A percentile compares a stretch with the other conserved stretches of the same genome.
Evolutionary conservation across 2,888 invertebrate species (phyloP).

Genomic region (Drosophila koepferae): DNA sequence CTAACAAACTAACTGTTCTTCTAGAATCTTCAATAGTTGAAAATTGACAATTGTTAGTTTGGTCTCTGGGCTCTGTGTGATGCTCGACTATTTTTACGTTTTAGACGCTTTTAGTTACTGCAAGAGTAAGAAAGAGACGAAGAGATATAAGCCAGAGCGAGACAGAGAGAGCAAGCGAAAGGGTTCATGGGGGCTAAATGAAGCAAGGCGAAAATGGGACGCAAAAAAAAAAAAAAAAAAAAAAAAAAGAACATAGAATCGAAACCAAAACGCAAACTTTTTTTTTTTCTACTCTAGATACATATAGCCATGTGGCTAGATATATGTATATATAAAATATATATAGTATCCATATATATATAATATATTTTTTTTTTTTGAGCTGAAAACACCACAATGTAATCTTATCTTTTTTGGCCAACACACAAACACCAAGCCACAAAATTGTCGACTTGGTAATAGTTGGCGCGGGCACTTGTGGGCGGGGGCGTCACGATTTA

Average conservation of each 20-base stretch:
- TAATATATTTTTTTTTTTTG: slow-evolving; percentile 30
- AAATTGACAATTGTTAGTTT: slow-evolving; percentile 49
- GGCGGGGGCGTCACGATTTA: too few species aligned
- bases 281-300: slow-evolving; percentile 23
- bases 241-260: neutral
- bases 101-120: slow-evolving; percentile 25
- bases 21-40: slow-evolving; percentile 16
- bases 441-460: slow-evolving; percentile 33
- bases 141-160: neutral
- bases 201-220: slow-evolving; percentile 60
- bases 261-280: slow-evolving; percentile 44
- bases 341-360: neutral
- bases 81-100: slow-evolving; percentile 4
- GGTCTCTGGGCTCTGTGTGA: slow-evolving; percentile 19
- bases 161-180: neutral
- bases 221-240: slow-evolving; percentile 13
- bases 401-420: too few species aligned
- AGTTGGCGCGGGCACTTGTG: slow-evolving; percentile 11
- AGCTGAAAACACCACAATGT: slow-evolving; percentile 67
- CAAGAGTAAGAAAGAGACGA: neutral
- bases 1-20: slow-evolving; percentile 4
- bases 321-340: neutral
- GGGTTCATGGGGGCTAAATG: slow-evolving; percentile 40
- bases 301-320: slow-evolving; percentile 12
- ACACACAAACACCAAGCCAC: too few species aligned